Conservation (phyloP, 2,113 vertebrate genomes). For the Pleuronectes platessa region DNA sequence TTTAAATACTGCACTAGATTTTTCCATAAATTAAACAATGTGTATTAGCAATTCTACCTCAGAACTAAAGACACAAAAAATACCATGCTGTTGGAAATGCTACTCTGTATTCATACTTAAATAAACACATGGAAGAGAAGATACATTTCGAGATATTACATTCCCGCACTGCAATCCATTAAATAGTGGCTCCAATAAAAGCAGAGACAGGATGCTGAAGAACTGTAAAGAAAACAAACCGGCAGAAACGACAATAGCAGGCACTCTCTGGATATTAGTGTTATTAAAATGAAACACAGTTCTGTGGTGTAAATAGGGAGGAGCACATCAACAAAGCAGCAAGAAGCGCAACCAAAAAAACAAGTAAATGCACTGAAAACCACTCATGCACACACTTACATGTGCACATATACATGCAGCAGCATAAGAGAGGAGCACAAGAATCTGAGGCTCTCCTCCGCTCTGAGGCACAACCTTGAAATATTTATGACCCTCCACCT, state of each 20-base stretch:
- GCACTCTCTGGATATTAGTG: conserved; percentile 4
- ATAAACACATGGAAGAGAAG: conserved; percentile 44
- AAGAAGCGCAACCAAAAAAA: conserved; percentile 3
- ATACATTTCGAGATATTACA: conserved; percentile 38
- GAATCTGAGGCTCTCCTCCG: conserved; percentile 54
- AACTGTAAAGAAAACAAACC: conserved; percentile 37
- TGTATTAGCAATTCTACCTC: not conserved
- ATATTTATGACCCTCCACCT: conserved; percentile 70
- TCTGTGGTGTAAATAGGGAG: conserved; percentile 26
- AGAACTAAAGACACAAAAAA: not conserved
- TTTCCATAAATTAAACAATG: not conserved
- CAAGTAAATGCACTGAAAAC: conserved; percentile 26
- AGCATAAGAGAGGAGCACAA: conserved; percentile 38
- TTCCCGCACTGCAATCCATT: conserved; percentile 18
- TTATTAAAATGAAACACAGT: conserved; percentile 31
- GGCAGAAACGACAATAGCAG: conserved; percentile 20
- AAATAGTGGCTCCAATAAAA: conserved; percentile 54
- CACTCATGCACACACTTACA: conserved; percentile 28
- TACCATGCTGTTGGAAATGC: not conserved
- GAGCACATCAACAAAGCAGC: conserved; percentile 39
- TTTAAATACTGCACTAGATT: too few species aligned
- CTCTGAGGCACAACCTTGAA: conserved; percentile 72
- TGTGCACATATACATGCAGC: conserved; percentile 29
- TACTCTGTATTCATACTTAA: conserved; percentile 8
- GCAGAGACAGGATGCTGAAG: conserved; percentile 46